Evolutionary conservation across 2,797 vertebrate genomes (phyloP).

Genomic region (Petrocephalus schoutedeni): DNA sequence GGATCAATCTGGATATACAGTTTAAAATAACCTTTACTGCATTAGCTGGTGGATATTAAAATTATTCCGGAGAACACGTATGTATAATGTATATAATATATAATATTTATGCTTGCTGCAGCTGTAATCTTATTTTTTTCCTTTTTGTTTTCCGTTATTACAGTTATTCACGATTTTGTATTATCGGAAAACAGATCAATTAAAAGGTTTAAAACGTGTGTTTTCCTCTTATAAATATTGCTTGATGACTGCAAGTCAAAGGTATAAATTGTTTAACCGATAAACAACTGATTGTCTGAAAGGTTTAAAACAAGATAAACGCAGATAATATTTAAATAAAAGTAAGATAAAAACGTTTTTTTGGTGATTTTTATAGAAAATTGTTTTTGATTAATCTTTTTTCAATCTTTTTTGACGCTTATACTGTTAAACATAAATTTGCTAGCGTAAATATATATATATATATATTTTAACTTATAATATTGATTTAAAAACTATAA

Average conservation of each 20-base stretch:
- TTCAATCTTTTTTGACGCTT: neutral
- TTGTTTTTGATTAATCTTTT: neutral
- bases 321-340: neutral
- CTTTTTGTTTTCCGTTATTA: neutral
- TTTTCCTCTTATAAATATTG: neutral
- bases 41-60: neutral
- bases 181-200: neutral
- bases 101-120: neutral
- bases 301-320: neutral
- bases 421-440: neutral
- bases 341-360: neutral
- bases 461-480: neutral
- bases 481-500: neutral
- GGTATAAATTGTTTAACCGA: neutral
- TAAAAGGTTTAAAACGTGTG: neutral
- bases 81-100: neutral
- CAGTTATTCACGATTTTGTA: neutral
- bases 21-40: neutral
- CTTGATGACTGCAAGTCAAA: neutral
- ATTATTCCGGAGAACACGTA: constrained; percentile 8
- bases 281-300: neutral
- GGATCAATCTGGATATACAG: neutral
- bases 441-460: neutral
- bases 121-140: neutral
- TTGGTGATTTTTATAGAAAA: neutral